These are phyloP conservation scores for Ommatoiulus sabulosus DNA, from an alignment of 2,888 invertebrate genomes.

Conservation along the genomic window DNA sequence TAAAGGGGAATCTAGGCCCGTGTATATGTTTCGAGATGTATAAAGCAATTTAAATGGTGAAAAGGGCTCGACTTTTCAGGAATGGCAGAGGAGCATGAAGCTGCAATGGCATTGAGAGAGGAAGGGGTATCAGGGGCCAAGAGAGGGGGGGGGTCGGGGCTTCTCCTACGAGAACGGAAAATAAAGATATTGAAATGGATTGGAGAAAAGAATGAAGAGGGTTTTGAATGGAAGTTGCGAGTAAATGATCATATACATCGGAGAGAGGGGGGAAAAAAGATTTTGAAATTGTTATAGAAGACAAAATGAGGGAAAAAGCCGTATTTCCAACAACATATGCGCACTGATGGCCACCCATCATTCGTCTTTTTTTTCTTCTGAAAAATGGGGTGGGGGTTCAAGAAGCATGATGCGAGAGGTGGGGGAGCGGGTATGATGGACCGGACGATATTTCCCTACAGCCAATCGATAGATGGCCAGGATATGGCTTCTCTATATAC, in stretches of 20 bases:
- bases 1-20: constrained; percentile 34
- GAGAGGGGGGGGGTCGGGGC: too few species aligned
- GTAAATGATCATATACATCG: constrained; percentile 34
- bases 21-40: constrained; percentile 14
- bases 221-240: constrained; percentile 27
- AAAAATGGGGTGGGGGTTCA: neutral
- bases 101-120: constrained; percentile 26
- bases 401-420: neutral
- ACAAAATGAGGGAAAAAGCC: constrained; percentile 20
- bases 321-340: constrained; percentile 34
- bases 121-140: neutral
- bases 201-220: constrained; percentile 34
- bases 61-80: constrained; percentile 34
- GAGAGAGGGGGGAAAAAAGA: neutral
- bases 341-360: constrained; percentile 32
- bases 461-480: neutral
- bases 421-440: neutral
- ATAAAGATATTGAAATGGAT: constrained; percentile 34
- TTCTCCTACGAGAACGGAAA: constrained; percentile 20
- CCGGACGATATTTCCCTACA: constrained; percentile 16
- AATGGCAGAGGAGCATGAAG: constrained; percentile 34
- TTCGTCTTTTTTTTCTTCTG: constrained; percentile 18
- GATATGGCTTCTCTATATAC: neutral
- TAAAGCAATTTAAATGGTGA: constrained; percentile 34
- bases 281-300: constrained; percentile 27